Conservation (phyloP, 2,113 vertebrate species). For the Orthochromis malagaraziensis region DNA sequence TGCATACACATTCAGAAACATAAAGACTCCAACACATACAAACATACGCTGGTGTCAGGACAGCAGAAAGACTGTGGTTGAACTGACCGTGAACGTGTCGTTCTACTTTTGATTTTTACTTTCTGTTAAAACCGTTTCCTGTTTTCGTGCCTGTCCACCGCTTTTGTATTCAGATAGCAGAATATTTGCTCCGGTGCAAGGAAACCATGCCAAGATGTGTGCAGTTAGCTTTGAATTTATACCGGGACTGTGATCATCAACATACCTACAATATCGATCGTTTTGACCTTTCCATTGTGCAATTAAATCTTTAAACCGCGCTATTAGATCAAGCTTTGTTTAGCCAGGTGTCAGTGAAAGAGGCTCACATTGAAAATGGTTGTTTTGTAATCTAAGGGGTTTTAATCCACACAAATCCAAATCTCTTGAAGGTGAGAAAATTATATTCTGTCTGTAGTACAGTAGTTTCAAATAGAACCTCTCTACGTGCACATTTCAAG, state of each 20-base stretch:
- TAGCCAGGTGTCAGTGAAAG: neutral
- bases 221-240: neutral
- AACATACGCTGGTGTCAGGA: conserved; percentile 2
- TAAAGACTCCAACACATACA: conserved; percentile 33
- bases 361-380: neutral
- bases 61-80: neutral
- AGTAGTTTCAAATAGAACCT: neutral
- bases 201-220: neutral
- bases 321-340: neutral
- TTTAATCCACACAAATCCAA: neutral
- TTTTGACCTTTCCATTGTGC: neutral
- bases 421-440: neutral
- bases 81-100: neutral
- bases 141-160: neutral
- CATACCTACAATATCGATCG: neutral
- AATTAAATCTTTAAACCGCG: neutral
- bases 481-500: neutral
- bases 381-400: neutral
- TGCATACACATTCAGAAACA: conserved; percentile 52
- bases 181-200: neutral
- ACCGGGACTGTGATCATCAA: neutral
- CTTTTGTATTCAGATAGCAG: neutral
- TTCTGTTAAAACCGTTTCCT: neutral
- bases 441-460: neutral
- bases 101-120: neutral